Conservation (phyloP, 2,888 invertebrate species). For the Leucophora obtusa region DNA sequence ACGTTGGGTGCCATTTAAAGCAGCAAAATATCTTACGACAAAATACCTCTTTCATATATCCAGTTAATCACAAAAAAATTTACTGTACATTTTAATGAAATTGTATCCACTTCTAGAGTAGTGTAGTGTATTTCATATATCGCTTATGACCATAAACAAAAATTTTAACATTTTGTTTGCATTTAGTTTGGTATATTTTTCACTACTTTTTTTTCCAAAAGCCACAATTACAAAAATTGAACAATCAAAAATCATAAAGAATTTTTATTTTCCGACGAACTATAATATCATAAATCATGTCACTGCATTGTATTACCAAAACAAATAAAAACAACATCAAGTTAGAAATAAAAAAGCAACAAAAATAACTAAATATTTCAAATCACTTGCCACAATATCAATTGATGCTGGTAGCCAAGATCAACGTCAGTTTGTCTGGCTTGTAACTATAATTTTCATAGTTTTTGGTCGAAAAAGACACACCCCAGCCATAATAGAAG, state of each 20-base stretch:
- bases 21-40: too few relatives aligned
- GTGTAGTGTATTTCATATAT: background rate
- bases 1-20: too few relatives aligned
- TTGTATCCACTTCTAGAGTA: too few relatives aligned
- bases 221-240: slow-evolving; percentile 67
- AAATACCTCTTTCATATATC: too few relatives aligned
- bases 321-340: slow-evolving; percentile 30
- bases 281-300: slow-evolving; percentile 67
- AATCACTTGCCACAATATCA: slow-evolving; percentile 52
- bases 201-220: slow-evolving; percentile 41
- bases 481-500: slow-evolving; percentile 13
- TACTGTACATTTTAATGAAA: too few relatives aligned
- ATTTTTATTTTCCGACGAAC: slow-evolving; percentile 48
- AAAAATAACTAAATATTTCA: slow-evolving; percentile 14
- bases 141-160: background rate
- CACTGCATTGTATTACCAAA: slow-evolving; percentile 46
- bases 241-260: slow-evolving; percentile 65
- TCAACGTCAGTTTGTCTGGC: slow-evolving; percentile 61
- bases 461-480: slow-evolving; percentile 27
- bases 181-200: slow-evolving; percentile 4
- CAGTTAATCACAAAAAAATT: too few relatives aligned
- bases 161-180: background rate
- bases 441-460: slow-evolving; percentile 8
- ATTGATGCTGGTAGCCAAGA: slow-evolving; percentile 59
- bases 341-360: background rate